Conservation (phyloP, 2,113 vertebrate species). For the Cinclus mexicanus region DNA sequence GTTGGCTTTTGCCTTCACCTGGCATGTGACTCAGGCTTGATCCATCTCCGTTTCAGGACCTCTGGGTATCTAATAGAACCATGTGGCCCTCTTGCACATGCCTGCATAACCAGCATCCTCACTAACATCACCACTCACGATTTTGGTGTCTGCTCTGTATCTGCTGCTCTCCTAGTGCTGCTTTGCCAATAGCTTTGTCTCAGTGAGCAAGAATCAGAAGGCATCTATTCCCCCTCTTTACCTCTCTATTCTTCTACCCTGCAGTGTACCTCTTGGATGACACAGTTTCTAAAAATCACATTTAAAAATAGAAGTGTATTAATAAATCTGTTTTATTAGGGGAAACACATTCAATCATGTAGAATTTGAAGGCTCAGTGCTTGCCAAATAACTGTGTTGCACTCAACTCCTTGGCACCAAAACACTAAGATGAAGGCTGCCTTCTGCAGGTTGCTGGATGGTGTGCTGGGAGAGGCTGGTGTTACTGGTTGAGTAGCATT, state of each 20-base stretch:
- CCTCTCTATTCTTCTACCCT: background rate
- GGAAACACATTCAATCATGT: slow-evolving; percentile 5
- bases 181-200: background rate
- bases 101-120: background rate
- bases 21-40: background rate
- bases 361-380: background rate
- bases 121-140: background rate
- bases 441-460: background rate
- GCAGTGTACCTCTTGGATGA: background rate
- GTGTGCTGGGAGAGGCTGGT: background rate
- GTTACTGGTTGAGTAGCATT: background rate
- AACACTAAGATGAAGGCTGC: background rate
- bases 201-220: background rate
- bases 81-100: background rate
- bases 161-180: background rate
- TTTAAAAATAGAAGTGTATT: slow-evolving; percentile 24
- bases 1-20: background rate
- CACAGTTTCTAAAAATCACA: slow-evolving; percentile 18
- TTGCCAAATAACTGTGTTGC: slow-evolving; percentile 10
- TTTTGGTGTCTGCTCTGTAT: background rate
- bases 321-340: slow-evolving; percentile 44
- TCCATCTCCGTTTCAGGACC: background rate
- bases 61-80: background rate
- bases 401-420: background rate
- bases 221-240: background rate